A percentile compares a stretch with the other conserved stretches of the same genome.
phyloP scores from a whole-genome alignment of 2,888 invertebrate species.

The Pollenia labialis region DNA sequence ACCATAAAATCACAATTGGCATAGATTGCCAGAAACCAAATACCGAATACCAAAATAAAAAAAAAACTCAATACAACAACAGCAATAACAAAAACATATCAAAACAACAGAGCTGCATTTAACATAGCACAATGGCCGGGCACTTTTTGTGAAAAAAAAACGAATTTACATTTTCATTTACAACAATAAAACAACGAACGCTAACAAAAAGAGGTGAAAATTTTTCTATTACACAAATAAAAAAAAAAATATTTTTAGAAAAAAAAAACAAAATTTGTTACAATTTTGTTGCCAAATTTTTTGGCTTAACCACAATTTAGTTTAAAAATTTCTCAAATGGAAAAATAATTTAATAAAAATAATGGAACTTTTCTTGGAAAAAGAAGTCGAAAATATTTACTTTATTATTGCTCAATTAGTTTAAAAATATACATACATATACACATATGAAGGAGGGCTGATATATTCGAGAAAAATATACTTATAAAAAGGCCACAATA shows the following conservation, averaged over 20 bases:
- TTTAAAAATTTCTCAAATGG: conserved; percentile 20
- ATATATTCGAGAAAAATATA: no score
- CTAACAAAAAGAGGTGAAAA: conserved; percentile 57
- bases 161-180: conserved; percentile 37
- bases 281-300: conserved; percentile 39
- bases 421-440: no score
- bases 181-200: conserved; percentile 1
- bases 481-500: no score
- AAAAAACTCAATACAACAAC: conserved; percentile 7
- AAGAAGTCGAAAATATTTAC: neutral
- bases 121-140: conserved; percentile 32
- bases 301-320: conserved; percentile 13
- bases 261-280: conserved; percentile 6
- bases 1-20: conserved; percentile 75
- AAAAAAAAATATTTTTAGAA: neutral
- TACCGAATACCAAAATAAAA: conserved; percentile 52
- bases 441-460: no score
- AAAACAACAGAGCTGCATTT: conserved; percentile 55
- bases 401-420: no score
- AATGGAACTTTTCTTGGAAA: neutral
- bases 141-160: conserved; percentile 4
- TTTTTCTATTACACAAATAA: conserved; percentile 42
- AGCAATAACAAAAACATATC: conserved; percentile 31
- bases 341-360: conserved; percentile 37
- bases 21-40: conserved; percentile 73